A percentile compares a stretch with the other conserved stretches of the same genome.
These are phyloP conservation scores for Maniola hyperantus DNA, from an alignment of 2,888 invertebrate genomes.

Conservation along the genomic window DNA sequence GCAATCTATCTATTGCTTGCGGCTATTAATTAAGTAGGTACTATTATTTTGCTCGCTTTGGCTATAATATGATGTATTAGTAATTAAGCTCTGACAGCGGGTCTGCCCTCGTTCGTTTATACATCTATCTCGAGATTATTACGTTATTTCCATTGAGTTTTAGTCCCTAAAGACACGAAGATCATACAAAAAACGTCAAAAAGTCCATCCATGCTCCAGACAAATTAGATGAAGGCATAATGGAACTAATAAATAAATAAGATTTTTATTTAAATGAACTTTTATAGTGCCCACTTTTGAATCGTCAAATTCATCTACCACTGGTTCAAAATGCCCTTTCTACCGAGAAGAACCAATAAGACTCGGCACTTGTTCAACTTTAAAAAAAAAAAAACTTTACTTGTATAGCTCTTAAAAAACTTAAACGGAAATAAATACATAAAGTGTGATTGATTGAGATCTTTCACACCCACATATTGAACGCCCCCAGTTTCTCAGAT, in stretches of 20 bases:
- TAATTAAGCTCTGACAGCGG: constrained; percentile 12
- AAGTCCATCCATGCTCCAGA: too few species aligned
- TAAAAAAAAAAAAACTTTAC: too few species aligned
- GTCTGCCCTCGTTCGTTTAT: background rate
- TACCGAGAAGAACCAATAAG: too few species aligned
- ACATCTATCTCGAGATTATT: constrained; percentile 11
- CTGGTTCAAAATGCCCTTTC: too few species aligned
- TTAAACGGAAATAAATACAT: background rate
- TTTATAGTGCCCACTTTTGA: too few species aligned
- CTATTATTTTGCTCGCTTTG: constrained; percentile 21
- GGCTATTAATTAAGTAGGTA: constrained; percentile 12
- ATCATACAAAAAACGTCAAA: background rate
- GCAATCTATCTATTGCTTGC: constrained; percentile 22
- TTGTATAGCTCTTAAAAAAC: background rate
- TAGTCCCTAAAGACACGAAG: background rate
- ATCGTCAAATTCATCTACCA: too few species aligned
- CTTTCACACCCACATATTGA: background rate
- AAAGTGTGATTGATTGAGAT: constrained; percentile 11
- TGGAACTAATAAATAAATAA: too few species aligned
- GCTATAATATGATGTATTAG: constrained; percentile 15
- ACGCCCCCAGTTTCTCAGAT: constrained; percentile 1
- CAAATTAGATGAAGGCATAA: too few species aligned
- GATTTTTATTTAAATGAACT: too few species aligned
- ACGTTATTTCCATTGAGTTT: background rate
- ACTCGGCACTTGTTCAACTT: too few species aligned